phyloP scores from a whole-genome alignment of 2,888 invertebrate genomes.

The Auanema sp. region DNA sequence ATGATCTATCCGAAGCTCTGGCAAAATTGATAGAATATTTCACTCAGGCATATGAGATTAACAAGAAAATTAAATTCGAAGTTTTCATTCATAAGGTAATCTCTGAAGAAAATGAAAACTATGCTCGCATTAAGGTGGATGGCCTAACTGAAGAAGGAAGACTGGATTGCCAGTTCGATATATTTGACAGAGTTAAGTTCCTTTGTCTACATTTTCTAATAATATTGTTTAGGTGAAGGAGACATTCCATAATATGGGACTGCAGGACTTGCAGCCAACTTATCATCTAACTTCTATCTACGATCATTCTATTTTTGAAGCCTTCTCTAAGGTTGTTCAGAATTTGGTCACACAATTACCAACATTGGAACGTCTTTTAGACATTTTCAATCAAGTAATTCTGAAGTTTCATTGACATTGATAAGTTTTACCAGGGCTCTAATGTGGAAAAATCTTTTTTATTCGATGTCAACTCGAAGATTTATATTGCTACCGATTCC shows the following conservation, averaged over 20 bases:
- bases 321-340: slow-evolving; percentile 75
- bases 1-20: slow-evolving; percentile 94
- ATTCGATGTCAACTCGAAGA: slow-evolving; percentile 91
- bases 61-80: slow-evolving; percentile 89
- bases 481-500: slow-evolving; percentile 99
- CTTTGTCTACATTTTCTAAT: not conserved
- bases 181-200: slow-evolving; percentile 81
- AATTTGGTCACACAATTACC: slow-evolving; percentile 96
- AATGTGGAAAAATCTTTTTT: slow-evolving; percentile 98
- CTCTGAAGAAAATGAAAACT: not conserved
- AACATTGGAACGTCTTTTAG: slow-evolving; percentile 91
- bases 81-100: slow-evolving; percentile 84
- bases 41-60: slow-evolving; percentile 87
- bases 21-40: slow-evolving; percentile 89
- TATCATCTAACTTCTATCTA: slow-evolving; percentile 93
- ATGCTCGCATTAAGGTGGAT: slow-evolving; percentile 74
- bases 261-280: slow-evolving; percentile 56
- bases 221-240: slow-evolving; percentile 31
- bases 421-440: slow-evolving; percentile 78
- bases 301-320: slow-evolving; percentile 99
- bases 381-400: slow-evolving; percentile 91
- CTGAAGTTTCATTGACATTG: not conserved
- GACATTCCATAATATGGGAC: slow-evolving; percentile 83
- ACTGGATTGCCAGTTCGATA: slow-evolving; percentile 97
- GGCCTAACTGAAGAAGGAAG: slow-evolving; percentile 97